Base-by-base conservation (phyloP, 2,113 vertebrate genomes). In the Hippoglossus stenolepis region DNA sequence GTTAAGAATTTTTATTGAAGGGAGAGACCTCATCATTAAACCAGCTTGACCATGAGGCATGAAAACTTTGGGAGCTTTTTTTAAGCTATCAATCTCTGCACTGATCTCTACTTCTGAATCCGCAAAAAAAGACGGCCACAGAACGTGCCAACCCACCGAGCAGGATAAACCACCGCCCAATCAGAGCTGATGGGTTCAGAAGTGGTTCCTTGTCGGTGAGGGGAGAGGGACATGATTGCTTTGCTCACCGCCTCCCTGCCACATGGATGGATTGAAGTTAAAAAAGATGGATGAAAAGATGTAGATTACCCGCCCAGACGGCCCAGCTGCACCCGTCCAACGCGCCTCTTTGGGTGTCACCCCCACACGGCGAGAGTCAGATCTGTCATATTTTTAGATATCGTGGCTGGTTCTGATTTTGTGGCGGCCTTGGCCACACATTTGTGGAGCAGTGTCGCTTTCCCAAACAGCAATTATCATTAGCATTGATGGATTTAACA, bases 401-500 rank as follows among this genome's bases (percentile, higher is more conserved):
- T 47, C 4, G 58, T 67, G 65, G 72, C 57, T 77, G 86, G 70
- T 87, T 82, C 58, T 60, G 83, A 73, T 90, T 89, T 85, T 85
- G 82, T 5, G 64, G 83, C 23, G 4, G 79, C 65, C 67, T 58
- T 26, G 69, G 80, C 85, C 80, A 76, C 88, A 87, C 43, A 58
- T 84, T 82, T 63, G 70, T 75, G 73, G 79, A 74, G 75, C 87
- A 84, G 79, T 78, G 82, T 85, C 73, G 47, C 79, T 86, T 84
- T 88, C 81, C 90, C 84, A 85, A 84, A 82, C 78, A 79, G 88
- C 89, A 93, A 93, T 94, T 92, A 92, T 92, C 93, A 94, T 94
- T 93, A 94, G 83, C 93, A 91, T 79, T 94, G 94, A 93, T 94
- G 92, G 90, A 93, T 92, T 89, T 87, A 90, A 82, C 80, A 66